These are phyloP conservation scores for Zygaena filipendulae DNA, from an alignment of 2,888 invertebrate genomes.

Conservation along the genomic window DNA sequence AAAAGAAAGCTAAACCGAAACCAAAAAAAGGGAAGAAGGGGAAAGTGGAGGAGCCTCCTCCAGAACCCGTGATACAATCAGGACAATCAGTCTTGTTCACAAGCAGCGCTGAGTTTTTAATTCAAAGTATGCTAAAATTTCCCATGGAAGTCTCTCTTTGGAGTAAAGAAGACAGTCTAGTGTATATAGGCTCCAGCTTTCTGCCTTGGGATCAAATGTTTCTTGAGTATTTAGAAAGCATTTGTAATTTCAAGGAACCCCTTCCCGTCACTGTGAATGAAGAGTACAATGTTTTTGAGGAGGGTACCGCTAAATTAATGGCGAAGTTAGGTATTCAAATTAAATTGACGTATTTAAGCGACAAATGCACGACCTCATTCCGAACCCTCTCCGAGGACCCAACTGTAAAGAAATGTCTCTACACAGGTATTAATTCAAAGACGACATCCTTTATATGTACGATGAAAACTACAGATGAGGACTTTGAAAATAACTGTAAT, in stretches of 20 bases:
- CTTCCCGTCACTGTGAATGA: conserved; percentile 37
- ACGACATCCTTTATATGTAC: conserved; percentile 54
- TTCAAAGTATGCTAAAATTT: conserved; percentile 44
- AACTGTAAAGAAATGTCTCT: conserved; percentile 40
- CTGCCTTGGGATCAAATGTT: conserved; percentile 51
- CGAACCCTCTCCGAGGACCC: conserved; percentile 53
- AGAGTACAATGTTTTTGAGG: conserved; percentile 55
- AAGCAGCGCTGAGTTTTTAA: conserved; percentile 44
- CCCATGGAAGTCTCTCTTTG: conserved; percentile 47
- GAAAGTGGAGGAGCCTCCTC: conserved; percentile 31
- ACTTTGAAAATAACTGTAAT: conserved; percentile 38
- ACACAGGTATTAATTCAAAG: conserved; percentile 55
- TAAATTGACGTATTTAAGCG: conserved; percentile 40
- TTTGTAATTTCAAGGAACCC: conserved; percentile 29
- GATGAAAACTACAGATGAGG: conserved; percentile 49
- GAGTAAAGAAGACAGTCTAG: conserved; percentile 48
- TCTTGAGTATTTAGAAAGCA: conserved; percentile 31
- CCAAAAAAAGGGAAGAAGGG: conserved; percentile 41
- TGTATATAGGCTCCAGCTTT: conserved; percentile 35
- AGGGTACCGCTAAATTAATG: conserved; percentile 46
- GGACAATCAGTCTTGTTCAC: conserved; percentile 55
- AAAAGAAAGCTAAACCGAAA: conserved; percentile 31
- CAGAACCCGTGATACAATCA: conserved; percentile 49
- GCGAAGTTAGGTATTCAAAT: conserved; percentile 49
- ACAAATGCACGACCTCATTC: conserved; percentile 46